Evolutionary conservation across 2,888 invertebrate genomes (phyloP).

Genomic region (Troides helena): DNA sequence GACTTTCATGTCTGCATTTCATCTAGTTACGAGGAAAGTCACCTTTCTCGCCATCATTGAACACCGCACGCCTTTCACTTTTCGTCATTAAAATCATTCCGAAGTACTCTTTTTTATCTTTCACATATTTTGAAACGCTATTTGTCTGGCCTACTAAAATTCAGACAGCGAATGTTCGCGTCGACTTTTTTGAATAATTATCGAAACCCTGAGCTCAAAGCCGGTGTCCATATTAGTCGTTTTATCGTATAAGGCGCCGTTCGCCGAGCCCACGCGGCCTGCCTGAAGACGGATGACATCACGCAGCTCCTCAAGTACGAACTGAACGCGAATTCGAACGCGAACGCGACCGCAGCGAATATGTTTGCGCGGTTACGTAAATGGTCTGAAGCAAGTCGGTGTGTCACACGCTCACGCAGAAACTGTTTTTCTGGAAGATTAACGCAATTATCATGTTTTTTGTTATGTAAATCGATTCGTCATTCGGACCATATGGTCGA

Average conservation of each 20-base stretch:
- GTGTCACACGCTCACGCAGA: constrained; percentile 2
- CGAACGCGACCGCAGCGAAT: constrained; percentile 45
- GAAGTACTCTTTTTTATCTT: neutral
- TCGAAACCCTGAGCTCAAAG: constrained; percentile 57
- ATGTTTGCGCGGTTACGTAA: constrained; percentile 14
- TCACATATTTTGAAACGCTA: neutral
- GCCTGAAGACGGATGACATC: constrained; percentile 66
- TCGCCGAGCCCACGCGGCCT: constrained; percentile 56
- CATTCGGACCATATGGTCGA: constrained; percentile 52
- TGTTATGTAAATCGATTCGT: constrained; percentile 20
- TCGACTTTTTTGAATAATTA: constrained; percentile 31
- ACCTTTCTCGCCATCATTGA: constrained; percentile 54
- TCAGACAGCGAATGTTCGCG: neutral
- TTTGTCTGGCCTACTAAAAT: neutral
- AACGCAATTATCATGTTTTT: constrained; percentile 10
- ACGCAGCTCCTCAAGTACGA: constrained; percentile 46
- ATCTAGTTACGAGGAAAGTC: constrained; percentile 72
- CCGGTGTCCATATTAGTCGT: constrained; percentile 63
- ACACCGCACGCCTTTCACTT: constrained; percentile 70
- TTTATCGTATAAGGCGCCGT: constrained; percentile 67
- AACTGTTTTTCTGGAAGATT: neutral
- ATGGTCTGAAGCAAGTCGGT: constrained; percentile 6
- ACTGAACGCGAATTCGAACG: constrained; percentile 71
- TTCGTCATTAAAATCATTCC: constrained; percentile 60
- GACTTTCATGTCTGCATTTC: constrained; percentile 66